Evolutionary conservation across 2,797 vertebrate genomes (phyloP).

Genomic region (Enteromius viviparus): DNA sequence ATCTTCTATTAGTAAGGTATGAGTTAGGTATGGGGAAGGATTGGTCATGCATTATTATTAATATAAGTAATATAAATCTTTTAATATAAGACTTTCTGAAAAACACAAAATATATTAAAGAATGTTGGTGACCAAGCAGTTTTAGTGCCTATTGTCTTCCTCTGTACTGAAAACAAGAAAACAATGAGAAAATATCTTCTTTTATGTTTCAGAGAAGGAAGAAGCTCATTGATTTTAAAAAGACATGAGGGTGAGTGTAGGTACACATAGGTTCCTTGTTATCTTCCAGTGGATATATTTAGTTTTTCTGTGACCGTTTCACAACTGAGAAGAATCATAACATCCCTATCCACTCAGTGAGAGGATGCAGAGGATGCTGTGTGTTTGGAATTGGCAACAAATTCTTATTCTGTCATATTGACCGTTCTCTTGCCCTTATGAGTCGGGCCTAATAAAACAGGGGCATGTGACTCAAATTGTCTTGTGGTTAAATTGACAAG

Average conservation of each 20-base stretch:
- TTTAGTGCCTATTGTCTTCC: background rate
- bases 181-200: background rate
- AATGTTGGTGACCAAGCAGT: background rate
- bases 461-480: constrained; percentile 37
- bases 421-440: constrained; percentile 5
- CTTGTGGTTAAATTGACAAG: constrained; percentile 53
- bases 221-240: constrained; percentile 1
- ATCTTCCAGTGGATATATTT: background rate
- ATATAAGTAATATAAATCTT: background rate
- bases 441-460: constrained; percentile 28
- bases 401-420: constrained; percentile 32
- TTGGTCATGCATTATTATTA: background rate
- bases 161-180: background rate
- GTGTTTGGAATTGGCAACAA: background rate
- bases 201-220: background rate
- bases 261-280: background rate
- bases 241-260: background rate
- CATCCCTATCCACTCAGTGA: constrained; percentile 7
- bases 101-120: background rate
- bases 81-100: background rate
- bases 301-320: background rate
- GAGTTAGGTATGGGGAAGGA: background rate
- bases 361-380: background rate
- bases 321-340: constrained; percentile 19
- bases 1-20: background rate